A percentile compares a stretch with the other conserved stretches of the same genome.
These are phyloP conservation scores for Pterois miles DNA, from an alignment of 2,797 vertebrate species.

Conservation along the genomic window DNA sequence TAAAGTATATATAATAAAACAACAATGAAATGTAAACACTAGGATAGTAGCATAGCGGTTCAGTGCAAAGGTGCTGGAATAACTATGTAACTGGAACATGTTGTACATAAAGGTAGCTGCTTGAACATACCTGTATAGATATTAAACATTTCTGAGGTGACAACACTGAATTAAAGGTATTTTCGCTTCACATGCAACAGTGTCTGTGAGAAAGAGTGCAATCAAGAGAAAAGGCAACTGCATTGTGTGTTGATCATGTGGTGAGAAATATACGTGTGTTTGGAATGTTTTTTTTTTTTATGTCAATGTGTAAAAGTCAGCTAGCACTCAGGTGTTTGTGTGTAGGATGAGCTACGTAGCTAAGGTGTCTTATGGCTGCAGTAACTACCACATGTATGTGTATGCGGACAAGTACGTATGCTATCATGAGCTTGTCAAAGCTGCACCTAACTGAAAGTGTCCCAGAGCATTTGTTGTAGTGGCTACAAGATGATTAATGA, in stretches of 20 bases:
- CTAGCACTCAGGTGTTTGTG: too few species aligned
- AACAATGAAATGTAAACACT: not conserved
- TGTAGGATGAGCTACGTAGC: not conserved
- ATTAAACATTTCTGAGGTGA: not conserved
- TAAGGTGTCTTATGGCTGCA: not conserved
- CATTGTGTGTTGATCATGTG: not conserved
- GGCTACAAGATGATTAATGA: constrained; percentile 71
- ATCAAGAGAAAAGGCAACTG: not conserved
- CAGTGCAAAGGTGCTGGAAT: not conserved
- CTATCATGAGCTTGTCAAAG: constrained; percentile 30
- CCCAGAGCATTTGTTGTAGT: constrained; percentile 56
- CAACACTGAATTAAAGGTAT: not conserved
- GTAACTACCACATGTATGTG: not conserved
- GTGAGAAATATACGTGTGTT: not conserved
- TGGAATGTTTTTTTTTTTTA: not conserved
- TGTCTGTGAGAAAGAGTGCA: not conserved
- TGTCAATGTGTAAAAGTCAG: not conserved
- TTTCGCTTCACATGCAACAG: not conserved
- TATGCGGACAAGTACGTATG: not conserved
- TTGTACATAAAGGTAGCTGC: too few species aligned
- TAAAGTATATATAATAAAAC: not conserved
- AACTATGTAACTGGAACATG: not conserved
- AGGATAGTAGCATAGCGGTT: not conserved
- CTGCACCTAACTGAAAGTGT: constrained; percentile 54
- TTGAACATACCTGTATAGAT: not conserved